These are phyloP conservation scores for Mythimna albipuncta DNA, from an alignment of 2,888 invertebrate genomes.

Conservation along the genomic window DNA sequence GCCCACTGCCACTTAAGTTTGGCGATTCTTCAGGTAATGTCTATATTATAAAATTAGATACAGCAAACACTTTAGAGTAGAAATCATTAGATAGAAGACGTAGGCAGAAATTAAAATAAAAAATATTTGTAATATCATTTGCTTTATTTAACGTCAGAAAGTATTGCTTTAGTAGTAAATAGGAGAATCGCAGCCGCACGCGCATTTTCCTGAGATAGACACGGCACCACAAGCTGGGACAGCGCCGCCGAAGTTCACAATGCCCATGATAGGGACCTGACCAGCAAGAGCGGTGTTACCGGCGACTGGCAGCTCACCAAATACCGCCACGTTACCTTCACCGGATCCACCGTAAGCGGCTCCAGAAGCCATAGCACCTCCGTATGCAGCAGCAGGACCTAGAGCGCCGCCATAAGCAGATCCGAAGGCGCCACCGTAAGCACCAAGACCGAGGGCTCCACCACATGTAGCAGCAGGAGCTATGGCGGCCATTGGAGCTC, in stretches of 20 bases:
- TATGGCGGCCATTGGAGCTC: not conserved
- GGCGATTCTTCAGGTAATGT: no score
- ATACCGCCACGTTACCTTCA: slow-evolving; percentile 49
- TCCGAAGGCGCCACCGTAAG: slow-evolving; percentile 4
- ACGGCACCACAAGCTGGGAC: slow-evolving; percentile 47
- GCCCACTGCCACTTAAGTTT: no score
- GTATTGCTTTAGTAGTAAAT: no score
- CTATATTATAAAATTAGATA: no score
- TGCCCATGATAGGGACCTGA: slow-evolving; percentile 52
- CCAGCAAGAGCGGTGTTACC: slow-evolving; percentile 60
- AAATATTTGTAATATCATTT: no score
- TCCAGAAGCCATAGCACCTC: not conserved
- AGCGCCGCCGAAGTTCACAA: slow-evolving; percentile 37
- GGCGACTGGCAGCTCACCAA: slow-evolving; percentile 29
- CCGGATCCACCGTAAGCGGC: slow-evolving; percentile 50
- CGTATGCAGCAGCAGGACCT: slow-evolving; percentile 6
- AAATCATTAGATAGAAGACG: no score
- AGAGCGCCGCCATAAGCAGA: slow-evolving; percentile 9
- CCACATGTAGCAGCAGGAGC: slow-evolving; percentile 10
- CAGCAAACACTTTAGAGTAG: no score
- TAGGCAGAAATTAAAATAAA: no score
- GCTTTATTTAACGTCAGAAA: no score
- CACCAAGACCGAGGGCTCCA: slow-evolving; percentile 13
- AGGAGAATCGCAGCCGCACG: slow-evolving; percentile 17
- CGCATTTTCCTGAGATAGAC: slow-evolving; percentile 47